Base-by-base conservation (phyloP, 2,113 vertebrate species). In the Proteles cristata region DNA sequence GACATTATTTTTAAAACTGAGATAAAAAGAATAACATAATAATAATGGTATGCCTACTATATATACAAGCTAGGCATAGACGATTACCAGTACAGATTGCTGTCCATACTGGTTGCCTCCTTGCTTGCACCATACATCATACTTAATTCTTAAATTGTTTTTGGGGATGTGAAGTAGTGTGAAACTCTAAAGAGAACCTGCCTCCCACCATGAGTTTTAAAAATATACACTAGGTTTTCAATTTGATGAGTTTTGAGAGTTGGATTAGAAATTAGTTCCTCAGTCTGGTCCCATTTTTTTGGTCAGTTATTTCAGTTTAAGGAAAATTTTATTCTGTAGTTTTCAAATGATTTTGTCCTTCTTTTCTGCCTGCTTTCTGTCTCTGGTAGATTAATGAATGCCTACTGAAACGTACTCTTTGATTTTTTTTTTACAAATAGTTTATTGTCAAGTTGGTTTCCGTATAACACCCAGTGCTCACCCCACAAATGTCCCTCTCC, bases 201-300 rank as follows among this genome's bases (percentile, higher is more conserved):
- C 14, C 10, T 19, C 8, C 7, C 2, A 26, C 48, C 11, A n/a
- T 77, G 28, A 76, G 33, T 50, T 90, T 90, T 76, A 21, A 33
- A 71, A 80, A 53, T 79, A n/a, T 39, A n/a, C 26, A 11, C 17
- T 80, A 80, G 53, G 39, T 73, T 87, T 92, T 63, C 7, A 87
- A 73, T 80, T 81, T 63, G 58, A 76, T 73, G n/a, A 33, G n/a
- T 66, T 94, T 76, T 66, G 55, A 66, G 26, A 91, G 35, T 80
- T 95, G 33, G 35, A 39, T 77, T 95, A 61, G 71, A n/a, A 69
- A 85, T 84, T 88, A 69, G 74, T 65, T 84, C 12, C 23, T 91
- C 5, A 39, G 28, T 81, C 21, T 73, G 23, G 65, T 81, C 53
- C 11, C 53, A 43, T 80, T 95, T 92, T 21, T 71, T 92, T 84